A percentile compares a stretch with the other conserved stretches of the same genome.
Conservation (phyloP, 1,140 invertebrate species). For the Helicoverpa zea region DNA sequence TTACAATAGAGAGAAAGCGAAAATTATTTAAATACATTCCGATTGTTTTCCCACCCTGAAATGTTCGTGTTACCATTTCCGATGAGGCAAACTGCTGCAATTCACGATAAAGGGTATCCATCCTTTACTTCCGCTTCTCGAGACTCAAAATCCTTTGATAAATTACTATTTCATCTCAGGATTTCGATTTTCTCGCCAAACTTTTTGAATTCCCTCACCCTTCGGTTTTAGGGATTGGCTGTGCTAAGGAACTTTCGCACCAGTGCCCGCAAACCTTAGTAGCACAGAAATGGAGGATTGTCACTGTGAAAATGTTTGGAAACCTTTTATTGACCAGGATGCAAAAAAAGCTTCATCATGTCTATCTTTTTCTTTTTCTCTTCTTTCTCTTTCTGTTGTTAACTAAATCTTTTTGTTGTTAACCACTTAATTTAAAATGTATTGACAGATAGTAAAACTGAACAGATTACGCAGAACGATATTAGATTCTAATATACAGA, state of each 20-base stretch:
- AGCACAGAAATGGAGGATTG: not conserved
- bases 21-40: conserved; percentile 42
- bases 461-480: too few relatives aligned
- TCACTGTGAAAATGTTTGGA: not conserved
- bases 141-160: conserved; percentile 82
- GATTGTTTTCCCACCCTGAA: conserved; percentile 35
- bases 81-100: conserved; percentile 69
- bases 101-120: conserved; percentile 77
- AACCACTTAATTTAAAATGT: too few relatives aligned
- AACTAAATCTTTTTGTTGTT: not conserved
- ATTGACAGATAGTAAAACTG: too few relatives aligned
- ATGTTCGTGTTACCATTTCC: conserved; percentile 53
- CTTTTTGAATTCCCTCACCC: conserved; percentile 66
- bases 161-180: conserved; percentile 85
- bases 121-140: conserved; percentile 73
- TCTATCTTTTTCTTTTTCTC: not conserved
- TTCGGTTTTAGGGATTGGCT: conserved; percentile 29
- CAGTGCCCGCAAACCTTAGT: conserved; percentile 4
- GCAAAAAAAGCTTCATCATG: not conserved
- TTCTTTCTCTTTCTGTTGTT: not conserved
- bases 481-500: not conserved
- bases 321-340: too few relatives aligned
- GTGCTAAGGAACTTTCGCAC: conserved; percentile 13
- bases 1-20: not conserved
- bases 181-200: conserved; percentile 75